Conservation (phyloP, 1,140 invertebrate genomes). For the Agrilus planipennis region DNA sequence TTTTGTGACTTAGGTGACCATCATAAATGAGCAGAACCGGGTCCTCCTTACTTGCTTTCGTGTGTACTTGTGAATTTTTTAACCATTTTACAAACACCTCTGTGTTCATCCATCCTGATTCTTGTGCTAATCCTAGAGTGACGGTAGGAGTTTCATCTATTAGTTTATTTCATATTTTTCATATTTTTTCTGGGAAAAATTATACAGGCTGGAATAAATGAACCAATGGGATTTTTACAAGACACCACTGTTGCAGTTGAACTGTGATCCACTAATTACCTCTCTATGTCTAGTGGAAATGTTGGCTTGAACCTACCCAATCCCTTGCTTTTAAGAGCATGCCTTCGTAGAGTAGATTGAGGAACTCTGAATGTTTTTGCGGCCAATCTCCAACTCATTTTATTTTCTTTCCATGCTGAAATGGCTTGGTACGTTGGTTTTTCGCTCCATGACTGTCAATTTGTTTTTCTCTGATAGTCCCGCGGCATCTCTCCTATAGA, state of each 20-base stretch:
- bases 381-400: too few relatives aligned
- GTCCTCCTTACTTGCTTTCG: conserved; percentile 3
- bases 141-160: conserved; percentile 7
- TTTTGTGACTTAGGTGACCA: conserved; percentile 5
- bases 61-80: conserved; percentile 4
- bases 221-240: not conserved
- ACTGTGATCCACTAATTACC: too few relatives aligned
- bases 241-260: conserved; percentile 1
- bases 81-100: conserved; percentile 8
- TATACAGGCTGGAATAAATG: not conserved
- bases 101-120: not conserved
- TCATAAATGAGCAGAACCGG: conserved; percentile 6
- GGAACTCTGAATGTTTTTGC: too few relatives aligned
- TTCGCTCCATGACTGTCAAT: too few relatives aligned
- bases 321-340: too few relatives aligned
- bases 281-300: too few relatives aligned
- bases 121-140: not conserved
- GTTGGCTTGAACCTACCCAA: too few relatives aligned
- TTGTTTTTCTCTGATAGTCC: too few relatives aligned
- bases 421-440: too few relatives aligned
- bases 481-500: too few relatives aligned
- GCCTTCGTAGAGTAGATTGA: too few relatives aligned
- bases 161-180: conserved; percentile 6
- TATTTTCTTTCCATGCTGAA: too few relatives aligned
- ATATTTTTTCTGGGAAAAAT: conserved; percentile 5